Evolutionary conservation across 2,888 invertebrate genomes (phyloP).

Genomic region (Dromius quadrimaculatus): DNA sequence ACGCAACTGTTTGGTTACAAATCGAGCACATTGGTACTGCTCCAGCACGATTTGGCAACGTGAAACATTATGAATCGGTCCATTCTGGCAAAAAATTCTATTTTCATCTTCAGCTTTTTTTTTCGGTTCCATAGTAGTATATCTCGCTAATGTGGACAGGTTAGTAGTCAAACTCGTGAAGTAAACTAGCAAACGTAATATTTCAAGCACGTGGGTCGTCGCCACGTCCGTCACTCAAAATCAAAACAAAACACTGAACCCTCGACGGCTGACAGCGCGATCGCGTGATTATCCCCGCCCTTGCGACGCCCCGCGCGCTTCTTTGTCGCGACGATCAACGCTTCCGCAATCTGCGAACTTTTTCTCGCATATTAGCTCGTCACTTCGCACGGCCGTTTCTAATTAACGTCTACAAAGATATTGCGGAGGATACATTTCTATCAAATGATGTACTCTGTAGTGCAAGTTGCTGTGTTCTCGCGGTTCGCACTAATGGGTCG

Average conservation of each 20-base stretch:
- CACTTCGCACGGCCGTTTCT: too few relatives aligned
- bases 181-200: conserved; percentile 2
- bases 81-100: conserved; percentile 50
- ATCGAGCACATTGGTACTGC: conserved; percentile 51
- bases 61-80: conserved; percentile 52
- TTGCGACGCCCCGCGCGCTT: background rate
- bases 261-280: background rate
- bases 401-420: too few relatives aligned
- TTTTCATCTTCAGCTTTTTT: conserved; percentile 41
- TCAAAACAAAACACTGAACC: background rate
- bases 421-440: background rate
- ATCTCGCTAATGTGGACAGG: conserved; percentile 8
- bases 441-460: background rate
- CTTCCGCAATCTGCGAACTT: too few relatives aligned
- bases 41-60: conserved; percentile 44
- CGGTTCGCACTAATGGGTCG: background rate
- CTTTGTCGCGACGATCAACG: too few relatives aligned
- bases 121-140: conserved; percentile 11
- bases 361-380: too few relatives aligned
- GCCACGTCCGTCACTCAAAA: background rate
- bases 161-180: conserved; percentile 7
- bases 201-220: too few relatives aligned
- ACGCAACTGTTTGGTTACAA: conserved; percentile 54
- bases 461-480: background rate
- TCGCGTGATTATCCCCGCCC: background rate